phyloP scores from a whole-genome alignment of 1,140 invertebrate species.

The Magallana angulata region DNA sequence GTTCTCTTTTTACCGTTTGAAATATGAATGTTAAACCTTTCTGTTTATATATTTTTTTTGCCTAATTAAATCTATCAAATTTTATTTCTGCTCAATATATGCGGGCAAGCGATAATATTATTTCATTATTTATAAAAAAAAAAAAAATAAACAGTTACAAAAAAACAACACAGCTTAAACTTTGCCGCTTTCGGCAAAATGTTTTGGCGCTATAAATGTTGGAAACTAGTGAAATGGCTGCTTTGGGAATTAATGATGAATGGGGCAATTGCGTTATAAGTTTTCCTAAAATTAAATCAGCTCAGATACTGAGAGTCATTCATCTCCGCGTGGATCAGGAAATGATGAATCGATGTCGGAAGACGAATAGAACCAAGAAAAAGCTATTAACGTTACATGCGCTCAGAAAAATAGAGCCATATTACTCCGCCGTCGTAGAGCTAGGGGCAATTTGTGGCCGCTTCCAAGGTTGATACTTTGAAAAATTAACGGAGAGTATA shows the following conservation, averaged over 20 bases:
- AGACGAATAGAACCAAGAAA: not conserved
- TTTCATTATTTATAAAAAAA: too few species aligned
- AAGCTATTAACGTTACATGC: not conserved
- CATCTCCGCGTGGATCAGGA: not conserved
- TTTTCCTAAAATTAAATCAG: conserved; percentile 4
- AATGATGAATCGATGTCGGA: not conserved
- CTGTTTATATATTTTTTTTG: too few species aligned
- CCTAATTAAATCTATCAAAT: too few species aligned
- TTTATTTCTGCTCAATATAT: too few species aligned
- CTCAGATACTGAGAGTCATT: not conserved
- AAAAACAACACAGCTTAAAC: too few species aligned
- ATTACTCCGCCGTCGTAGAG: not conserved
- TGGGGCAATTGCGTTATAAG: conserved; percentile 17
- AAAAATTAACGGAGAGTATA: not conserved
- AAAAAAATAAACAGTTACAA: too few species aligned
- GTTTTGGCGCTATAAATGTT: too few species aligned
- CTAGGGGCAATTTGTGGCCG: not conserved
- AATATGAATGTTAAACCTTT: too few species aligned
- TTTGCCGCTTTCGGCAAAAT: too few species aligned
- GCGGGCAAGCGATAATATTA: too few species aligned
- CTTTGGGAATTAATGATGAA: not conserved
- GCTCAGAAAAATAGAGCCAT: not conserved
- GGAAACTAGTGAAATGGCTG: too few species aligned
- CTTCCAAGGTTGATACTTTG: not conserved
- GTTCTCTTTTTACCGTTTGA: too few species aligned